Evolutionary conservation across 92 coral and sea anemone genomes (phyloP).

Genomic region (Porites cylindrica): DNA sequence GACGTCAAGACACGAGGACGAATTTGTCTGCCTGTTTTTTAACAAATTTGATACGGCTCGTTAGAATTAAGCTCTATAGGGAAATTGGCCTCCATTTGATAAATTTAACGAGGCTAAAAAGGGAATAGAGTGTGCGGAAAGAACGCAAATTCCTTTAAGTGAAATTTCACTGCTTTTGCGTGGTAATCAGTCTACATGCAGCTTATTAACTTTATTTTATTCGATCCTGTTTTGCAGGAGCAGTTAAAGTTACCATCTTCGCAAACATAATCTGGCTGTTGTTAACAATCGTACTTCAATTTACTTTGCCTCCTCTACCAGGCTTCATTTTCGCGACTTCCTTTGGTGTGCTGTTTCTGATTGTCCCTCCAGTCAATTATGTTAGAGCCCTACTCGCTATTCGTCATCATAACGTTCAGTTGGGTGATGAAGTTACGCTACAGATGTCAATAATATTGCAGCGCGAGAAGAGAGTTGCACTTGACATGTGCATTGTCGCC

Average conservation of each 20-base stretch:
- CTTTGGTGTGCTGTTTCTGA: background rate
- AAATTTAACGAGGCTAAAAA: too few relatives aligned
- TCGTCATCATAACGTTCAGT: slow-evolving; percentile 4
- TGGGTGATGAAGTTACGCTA: background rate
- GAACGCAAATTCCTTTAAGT: too few relatives aligned
- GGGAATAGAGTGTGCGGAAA: too few relatives aligned
- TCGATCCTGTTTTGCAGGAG: background rate
- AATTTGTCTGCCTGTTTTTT: too few relatives aligned
- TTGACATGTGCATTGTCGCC: background rate
- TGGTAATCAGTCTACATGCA: too few relatives aligned
- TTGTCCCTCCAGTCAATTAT: background rate
- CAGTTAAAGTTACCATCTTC: background rate
- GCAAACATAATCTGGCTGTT: background rate
- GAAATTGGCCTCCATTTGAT: too few relatives aligned
- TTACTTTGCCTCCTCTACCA: background rate
- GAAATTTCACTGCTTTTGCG: too few relatives aligned
- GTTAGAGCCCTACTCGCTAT: background rate
- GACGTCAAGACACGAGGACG: too few relatives aligned
- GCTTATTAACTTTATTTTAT: too few relatives aligned
- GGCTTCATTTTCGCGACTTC: background rate
- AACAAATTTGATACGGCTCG: too few relatives aligned
- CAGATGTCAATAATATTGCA: background rate
- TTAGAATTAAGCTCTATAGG: too few relatives aligned
- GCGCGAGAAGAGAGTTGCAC: slow-evolving; percentile 22
- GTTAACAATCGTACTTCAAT: background rate